Conservation (phyloP, 92 coral and sea anemone species). For the Diadumene lineata region DNA sequence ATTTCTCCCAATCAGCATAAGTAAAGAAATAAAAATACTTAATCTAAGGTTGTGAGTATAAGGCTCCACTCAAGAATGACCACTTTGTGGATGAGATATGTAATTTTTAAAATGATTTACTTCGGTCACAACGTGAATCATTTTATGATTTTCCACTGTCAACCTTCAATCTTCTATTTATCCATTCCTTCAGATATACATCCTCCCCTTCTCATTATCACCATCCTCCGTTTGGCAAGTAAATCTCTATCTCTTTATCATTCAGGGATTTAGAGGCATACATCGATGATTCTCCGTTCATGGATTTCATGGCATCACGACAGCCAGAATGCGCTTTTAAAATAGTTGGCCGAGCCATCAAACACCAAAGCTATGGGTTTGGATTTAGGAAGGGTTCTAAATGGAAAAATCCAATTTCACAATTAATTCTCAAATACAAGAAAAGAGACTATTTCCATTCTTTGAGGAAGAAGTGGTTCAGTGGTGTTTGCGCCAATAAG, state of each 20-base stretch:
- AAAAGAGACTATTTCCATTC: constrained; percentile 61
- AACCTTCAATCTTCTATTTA: too few species aligned
- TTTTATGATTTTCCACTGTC: too few species aligned
- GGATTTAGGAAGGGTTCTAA: constrained; percentile 62
- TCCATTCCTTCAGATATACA: too few species aligned
- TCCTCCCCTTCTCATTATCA: too few species aligned
- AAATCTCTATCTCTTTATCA: not conserved
- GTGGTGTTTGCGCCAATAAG: constrained; percentile 53
- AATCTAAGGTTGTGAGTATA: too few species aligned
- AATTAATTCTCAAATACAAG: constrained; percentile 59
- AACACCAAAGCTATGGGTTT: constrained; percentile 50
- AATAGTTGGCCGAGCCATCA: constrained; percentile 66
- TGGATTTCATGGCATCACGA: constrained; percentile 68
- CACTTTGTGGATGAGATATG: too few species aligned
- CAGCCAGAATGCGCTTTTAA: constrained; percentile 67
- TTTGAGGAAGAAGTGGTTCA: constrained; percentile 62
- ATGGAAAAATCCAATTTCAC: constrained; percentile 61
- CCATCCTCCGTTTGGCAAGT: too few species aligned
- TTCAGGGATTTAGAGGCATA: constrained; percentile 64
- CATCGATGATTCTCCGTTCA: constrained; percentile 78
- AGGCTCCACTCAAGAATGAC: too few species aligned
- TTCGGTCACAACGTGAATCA: too few species aligned
- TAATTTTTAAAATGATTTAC: too few species aligned
- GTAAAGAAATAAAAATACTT: too few species aligned
- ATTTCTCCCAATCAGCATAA: too few species aligned